phyloP scores from a whole-genome alignment of 1,140 invertebrate genomes.

The Lordiphosa stackelbergi region DNA sequence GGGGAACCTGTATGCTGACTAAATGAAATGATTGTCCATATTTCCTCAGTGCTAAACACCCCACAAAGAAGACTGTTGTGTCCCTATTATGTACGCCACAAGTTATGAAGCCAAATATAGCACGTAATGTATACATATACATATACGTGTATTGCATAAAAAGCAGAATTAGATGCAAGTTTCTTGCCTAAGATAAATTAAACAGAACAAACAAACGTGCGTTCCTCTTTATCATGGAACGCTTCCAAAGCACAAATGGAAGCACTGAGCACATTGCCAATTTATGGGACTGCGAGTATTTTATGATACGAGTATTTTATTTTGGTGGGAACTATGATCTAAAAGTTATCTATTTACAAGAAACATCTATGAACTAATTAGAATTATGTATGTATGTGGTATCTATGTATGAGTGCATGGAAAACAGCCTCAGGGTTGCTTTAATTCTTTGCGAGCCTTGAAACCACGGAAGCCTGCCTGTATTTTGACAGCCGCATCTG shows the following conservation, averaged over 20 bases:
- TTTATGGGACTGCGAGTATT: neutral
- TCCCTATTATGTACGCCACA: neutral
- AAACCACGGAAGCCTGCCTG: conserved; percentile 82
- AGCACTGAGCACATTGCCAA: conserved; percentile 1
- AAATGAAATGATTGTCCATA: conserved; percentile 2
- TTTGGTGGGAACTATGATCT: conserved; percentile 31
- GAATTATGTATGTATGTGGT: neutral
- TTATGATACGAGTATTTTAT: conserved; percentile 23
- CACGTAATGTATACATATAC: conserved; percentile 9
- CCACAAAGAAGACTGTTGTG: conserved; percentile 1
- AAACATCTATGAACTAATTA: conserved; percentile 15
- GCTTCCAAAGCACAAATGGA: neutral
- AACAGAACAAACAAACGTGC: conserved; percentile 2
- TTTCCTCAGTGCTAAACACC: conserved; percentile 2
- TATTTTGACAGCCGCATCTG: conserved; percentile 80
- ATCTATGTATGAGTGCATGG: neutral
- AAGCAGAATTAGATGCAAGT: conserved; percentile 5
- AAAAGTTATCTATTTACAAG: conserved; percentile 38
- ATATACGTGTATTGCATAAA: conserved; percentile 4
- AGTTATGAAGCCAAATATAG: conserved; percentile 13
- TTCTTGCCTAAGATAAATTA: too few relatives aligned
- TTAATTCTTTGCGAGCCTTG: conserved; percentile 78
- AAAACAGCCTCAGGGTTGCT: conserved; percentile 39
- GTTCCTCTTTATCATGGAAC: conserved; percentile 9
- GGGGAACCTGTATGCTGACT: too few relatives aligned